phyloP scores from a whole-genome alignment of 2,797 vertebrate genomes.

The Poecilia gillii region DNA sequence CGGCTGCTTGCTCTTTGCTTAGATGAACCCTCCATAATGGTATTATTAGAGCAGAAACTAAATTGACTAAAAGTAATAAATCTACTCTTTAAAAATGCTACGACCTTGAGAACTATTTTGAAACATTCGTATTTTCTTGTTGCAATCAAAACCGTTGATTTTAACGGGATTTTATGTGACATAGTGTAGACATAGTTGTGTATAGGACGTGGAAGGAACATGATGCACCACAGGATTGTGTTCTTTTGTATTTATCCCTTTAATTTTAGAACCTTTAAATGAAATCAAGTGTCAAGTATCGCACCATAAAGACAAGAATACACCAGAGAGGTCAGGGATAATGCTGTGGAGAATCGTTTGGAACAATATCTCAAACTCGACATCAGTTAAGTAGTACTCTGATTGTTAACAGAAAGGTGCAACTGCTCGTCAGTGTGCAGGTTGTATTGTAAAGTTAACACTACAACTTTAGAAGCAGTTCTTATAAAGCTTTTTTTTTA shows the following conservation, averaged over 20 bases:
- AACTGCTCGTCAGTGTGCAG: background rate
- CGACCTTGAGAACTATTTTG: background rate
- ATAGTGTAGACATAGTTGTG: background rate
- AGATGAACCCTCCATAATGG: background rate
- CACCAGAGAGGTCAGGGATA: background rate
- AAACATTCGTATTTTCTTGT: background rate
- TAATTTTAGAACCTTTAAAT: background rate
- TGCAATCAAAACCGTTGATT: background rate
- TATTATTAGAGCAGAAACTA: background rate
- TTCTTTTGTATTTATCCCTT: background rate
- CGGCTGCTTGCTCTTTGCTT: background rate
- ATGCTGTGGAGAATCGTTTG: background rate
- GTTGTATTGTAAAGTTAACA: background rate
- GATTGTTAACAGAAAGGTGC: too few species aligned
- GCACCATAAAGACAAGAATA: background rate
- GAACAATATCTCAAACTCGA: background rate
- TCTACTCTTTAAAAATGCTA: background rate
- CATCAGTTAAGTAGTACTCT: background rate
- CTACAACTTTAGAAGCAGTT: background rate
- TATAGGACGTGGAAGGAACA: background rate
- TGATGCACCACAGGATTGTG: background rate
- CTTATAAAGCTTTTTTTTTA: background rate
- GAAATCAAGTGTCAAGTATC: background rate
- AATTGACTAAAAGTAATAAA: background rate
- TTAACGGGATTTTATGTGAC: background rate